phyloP scores from a whole-genome alignment of 2,797 vertebrate species.

The Brachymystax lenok region DNA sequence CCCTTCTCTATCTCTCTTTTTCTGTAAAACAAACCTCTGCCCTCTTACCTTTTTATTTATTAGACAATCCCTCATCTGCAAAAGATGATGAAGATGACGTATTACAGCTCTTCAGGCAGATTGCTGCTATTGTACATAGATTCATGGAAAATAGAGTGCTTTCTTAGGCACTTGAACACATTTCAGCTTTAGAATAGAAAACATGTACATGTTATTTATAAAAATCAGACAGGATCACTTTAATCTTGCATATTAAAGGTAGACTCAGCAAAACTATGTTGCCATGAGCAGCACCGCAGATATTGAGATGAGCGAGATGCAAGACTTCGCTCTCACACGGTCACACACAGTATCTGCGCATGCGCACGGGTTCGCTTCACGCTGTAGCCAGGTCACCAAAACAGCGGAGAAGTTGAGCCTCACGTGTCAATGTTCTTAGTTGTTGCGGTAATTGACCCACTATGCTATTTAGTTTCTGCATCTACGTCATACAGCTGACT shows the following conservation, averaged over 20 bases:
- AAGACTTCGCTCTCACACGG: too few species aligned
- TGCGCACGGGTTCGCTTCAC: too few species aligned
- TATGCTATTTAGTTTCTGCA: too few species aligned
- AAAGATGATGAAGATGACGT: constrained; percentile 67
- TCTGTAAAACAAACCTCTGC: background rate
- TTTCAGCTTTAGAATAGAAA: constrained; percentile 70
- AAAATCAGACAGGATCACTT: constrained; percentile 49
- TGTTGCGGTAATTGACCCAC: too few species aligned
- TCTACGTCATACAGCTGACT: too few species aligned
- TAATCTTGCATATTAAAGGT: constrained; percentile 31
- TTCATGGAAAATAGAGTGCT: constrained; percentile 71
- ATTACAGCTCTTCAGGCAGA: constrained; percentile 61
- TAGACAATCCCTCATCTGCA: constrained; percentile 69
- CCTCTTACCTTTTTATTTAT: constrained; percentile 64
- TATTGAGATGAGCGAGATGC: too few species aligned
- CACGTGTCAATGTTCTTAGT: too few species aligned
- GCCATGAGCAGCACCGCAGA: too few species aligned
- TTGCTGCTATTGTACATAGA: constrained; percentile 51
- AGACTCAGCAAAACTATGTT: too few species aligned
- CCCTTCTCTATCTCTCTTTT: background rate
- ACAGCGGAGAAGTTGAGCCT: too few species aligned
- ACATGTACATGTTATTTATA: constrained; percentile 64
- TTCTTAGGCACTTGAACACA: constrained; percentile 57
- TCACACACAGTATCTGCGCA: too few species aligned
- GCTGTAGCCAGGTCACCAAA: too few species aligned